Base-by-base conservation (phyloP, 2,888 invertebrate species). In the Idaea biselata region DNA sequence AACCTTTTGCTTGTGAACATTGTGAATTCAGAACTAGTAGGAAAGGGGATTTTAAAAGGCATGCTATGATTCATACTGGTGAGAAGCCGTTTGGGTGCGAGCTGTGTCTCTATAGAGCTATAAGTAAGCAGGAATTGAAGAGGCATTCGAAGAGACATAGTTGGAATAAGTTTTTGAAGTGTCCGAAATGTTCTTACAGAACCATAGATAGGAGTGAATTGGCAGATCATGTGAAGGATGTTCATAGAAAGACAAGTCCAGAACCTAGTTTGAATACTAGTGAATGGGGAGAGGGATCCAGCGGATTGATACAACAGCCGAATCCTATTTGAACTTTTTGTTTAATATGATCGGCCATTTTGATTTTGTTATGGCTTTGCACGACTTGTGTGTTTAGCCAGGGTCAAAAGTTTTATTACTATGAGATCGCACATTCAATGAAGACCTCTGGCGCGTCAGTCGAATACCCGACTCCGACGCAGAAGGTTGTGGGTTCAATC, bases 1-100 rank as follows among this genome's bases (percentile, higher is more conserved):
- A 58, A 14, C 66, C 66, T 0, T 60, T 57, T 55, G 7, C 54
- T 1, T 66, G 66, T 18, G 53, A 59, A 0, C 6, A 62, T 0
- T 66, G 66, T 25, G 14, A 55, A 6, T 57, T 18, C 7, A 63
- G 58, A 18, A 44, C 14, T 14, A 44, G 44, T 44, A 44, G 44
- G 14, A 44, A 44, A 44, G 44, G 44, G 8, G 44, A 44, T 8
- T 44, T 44, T 2, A 44, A 44, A 44, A 44, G 44, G 44, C 44
- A 44, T 44, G 44, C 44, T 8, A 44, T 44, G 44, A 8, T 44
- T 3, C 44, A 44, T 44, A 44, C 44, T 8, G 44, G 44, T 44
- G 44, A 44, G 14, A 44, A 44, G 14, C 44, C 44, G 2, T 44
- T 44, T 44, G 8, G 14, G 7, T 44, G 44, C 44, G 44, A 44